Evolutionary conservation across 2,888 invertebrate genomes (phyloP), one percentile per base, ranked within the genome.

Genomic region (Dynastes maya): DNA sequence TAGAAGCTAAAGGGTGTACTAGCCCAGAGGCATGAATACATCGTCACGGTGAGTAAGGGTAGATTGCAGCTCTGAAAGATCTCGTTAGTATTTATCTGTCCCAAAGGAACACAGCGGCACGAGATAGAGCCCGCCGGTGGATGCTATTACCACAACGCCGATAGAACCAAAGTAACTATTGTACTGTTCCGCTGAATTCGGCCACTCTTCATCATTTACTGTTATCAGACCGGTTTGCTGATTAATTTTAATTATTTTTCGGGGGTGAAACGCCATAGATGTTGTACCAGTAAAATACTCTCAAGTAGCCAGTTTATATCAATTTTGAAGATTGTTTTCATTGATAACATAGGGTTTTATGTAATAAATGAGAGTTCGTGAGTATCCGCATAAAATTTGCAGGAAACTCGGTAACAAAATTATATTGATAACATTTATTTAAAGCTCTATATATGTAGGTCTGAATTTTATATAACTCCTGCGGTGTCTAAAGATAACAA

Each of bases 31-130:
- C 55, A 71, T 58, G 77, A 77, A 70, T 77, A 68, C 70, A 77
- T 77, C 77, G 70, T 61, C 49, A 61, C 45, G 49, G 61, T 78
- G 80, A 83, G 84, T 83, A 86, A 86, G 87, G 87, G 87, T 87
- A 86, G 86, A 86, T 86, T 86, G 86, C 85, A 84, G 85, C 83
- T 86, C 86, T 85, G 87, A 87, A 87, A 88, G 87, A 87, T 87
- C 88, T 88, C 88, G 88, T 88, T 88, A 88, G 88, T 88, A 88
- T 88, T 88, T 88, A 88, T 88, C 86, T 86, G 85, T 88, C 88
- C 88, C 88, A 80, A 81, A 86, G 87, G 87, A 87, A 81, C 83
- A 71, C 77, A 80, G 84, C 82, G 83, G 81, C 82, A 82, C 84
- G 81, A 85, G 86, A 85, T 85, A 85, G 85, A 85, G 84, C 83